Evolutionary conservation across 2,888 invertebrate species (phyloP).

Genomic region (Trichogramma dendrolimi): DNA sequence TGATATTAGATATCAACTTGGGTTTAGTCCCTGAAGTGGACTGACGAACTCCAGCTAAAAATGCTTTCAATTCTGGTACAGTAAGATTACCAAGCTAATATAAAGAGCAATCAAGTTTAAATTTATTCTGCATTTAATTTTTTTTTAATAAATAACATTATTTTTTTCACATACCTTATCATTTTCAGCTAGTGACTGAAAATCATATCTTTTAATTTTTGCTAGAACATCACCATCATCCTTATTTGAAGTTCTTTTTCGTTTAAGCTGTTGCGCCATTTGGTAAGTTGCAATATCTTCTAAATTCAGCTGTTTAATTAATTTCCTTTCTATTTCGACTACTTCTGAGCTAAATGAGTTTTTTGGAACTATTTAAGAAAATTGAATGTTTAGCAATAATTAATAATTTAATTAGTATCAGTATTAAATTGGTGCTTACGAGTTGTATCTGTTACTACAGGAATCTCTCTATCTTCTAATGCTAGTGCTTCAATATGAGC

Average conservation of each 20-base stretch:
- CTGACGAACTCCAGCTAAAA: neutral
- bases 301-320: neutral
- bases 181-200: slow-evolving; percentile 1
- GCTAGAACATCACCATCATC: no score
- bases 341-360: neutral
- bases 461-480: slow-evolving; percentile 22
- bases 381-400: neutral
- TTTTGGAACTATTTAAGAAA: neutral
- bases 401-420: neutral
- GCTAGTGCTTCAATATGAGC: slow-evolving; percentile 35
- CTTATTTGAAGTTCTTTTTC: neutral
- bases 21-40: slow-evolving; percentile 19
- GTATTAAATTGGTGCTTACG: slow-evolving; percentile 9
- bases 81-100: slow-evolving; percentile 17
- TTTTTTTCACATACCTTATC: slow-evolving; percentile 5
- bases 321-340: neutral
- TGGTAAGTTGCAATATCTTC: neutral
- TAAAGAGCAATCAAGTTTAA: slow-evolving; percentile 1
- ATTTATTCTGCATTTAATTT: neutral
- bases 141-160: neutral
- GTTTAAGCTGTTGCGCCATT: neutral
- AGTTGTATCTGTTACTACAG: slow-evolving; percentile 17
- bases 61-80: slow-evolving; percentile 13
- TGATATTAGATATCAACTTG: no score
- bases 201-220: slow-evolving; percentile 12